phyloP scores from a whole-genome alignment of 2,113 vertebrate genomes.

The Ciconia maguari region DNA sequence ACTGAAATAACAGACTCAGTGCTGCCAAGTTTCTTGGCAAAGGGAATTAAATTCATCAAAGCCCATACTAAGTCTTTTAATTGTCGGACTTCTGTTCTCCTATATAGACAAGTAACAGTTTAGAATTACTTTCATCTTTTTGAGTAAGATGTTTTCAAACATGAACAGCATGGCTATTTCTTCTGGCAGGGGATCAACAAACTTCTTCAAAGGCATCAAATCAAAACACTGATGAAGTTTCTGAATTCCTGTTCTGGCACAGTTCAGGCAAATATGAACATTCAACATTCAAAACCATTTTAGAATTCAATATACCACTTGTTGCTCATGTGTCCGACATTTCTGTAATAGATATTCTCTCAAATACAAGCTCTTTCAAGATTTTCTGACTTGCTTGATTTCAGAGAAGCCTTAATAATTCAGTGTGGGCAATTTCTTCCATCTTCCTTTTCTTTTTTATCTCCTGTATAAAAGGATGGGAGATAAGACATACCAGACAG shows the following conservation, averaged over 20 bases:
- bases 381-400: background rate
- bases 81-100: background rate
- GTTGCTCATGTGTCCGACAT: background rate
- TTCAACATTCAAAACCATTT: background rate
- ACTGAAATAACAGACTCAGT: background rate
- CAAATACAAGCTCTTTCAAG: background rate
- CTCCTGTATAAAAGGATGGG: background rate
- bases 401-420: background rate
- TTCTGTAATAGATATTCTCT: background rate
- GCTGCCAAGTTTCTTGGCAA: background rate
- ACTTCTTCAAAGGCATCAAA: background rate
- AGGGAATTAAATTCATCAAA: background rate
- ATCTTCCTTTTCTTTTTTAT: background rate
- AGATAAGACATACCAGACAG: background rate
- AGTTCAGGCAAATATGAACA: background rate
- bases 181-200: conserved; percentile 3
- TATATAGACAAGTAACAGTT: background rate
- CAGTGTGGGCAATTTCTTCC: background rate
- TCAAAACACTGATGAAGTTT: background rate
- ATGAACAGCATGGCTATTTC: conserved; percentile 1
- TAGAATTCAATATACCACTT: background rate
- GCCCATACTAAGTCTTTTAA: background rate
- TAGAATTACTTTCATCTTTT: background rate
- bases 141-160: background rate
- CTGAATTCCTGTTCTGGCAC: background rate